A percentile compares a stretch with the other conserved stretches of the same genome.
Evolutionary conservation across 1,140 invertebrate genomes (phyloP).

Genomic region (Listronotus oregonensis): DNA sequence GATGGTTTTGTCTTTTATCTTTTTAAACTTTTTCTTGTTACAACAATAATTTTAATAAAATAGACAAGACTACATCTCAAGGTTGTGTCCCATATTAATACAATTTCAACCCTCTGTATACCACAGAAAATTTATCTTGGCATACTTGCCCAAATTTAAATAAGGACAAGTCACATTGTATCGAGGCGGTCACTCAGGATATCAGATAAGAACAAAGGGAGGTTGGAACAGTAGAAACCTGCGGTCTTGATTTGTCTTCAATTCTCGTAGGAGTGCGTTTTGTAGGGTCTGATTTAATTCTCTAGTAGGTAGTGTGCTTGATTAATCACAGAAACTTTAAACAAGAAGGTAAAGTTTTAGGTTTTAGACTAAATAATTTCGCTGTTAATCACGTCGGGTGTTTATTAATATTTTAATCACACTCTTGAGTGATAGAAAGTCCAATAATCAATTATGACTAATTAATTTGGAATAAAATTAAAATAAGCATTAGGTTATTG

Average conservation of each 20-base stretch:
- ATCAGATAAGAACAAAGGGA: conserved; percentile 30
- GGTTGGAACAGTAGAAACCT: conserved; percentile 2
- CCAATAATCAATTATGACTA: too few species aligned
- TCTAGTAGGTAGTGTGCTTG: conserved; percentile 18
- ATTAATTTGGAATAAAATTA: too few species aligned
- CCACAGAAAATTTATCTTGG: conserved; percentile 25
- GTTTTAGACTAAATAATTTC: too few species aligned
- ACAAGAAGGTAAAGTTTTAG: background rate
- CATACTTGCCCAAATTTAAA: conserved; percentile 23
- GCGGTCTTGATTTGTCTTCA: conserved; percentile 28
- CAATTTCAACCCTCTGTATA: background rate
- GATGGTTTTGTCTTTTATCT: too few species aligned
- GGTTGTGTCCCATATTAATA: background rate
- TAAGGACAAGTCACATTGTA: conserved; percentile 30
- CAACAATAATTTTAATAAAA: too few species aligned
- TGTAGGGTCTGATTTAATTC: conserved; percentile 20
- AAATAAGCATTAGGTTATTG: too few species aligned
- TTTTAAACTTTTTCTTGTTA: too few species aligned
- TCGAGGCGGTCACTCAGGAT: conserved; percentile 29
- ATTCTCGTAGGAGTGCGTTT: conserved; percentile 12
- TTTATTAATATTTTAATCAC: too few species aligned
- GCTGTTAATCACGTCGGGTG: too few species aligned
- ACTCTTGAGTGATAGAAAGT: too few species aligned
- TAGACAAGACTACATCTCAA: too few species aligned
- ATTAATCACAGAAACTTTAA: conserved; percentile 17